Percentiles rank a stretch among this genome's conserved stretches.
These are phyloP conservation scores for Polydesmus complanatus DNA, from an alignment of 2,888 invertebrate genomes.

Conservation along the genomic window DNA sequence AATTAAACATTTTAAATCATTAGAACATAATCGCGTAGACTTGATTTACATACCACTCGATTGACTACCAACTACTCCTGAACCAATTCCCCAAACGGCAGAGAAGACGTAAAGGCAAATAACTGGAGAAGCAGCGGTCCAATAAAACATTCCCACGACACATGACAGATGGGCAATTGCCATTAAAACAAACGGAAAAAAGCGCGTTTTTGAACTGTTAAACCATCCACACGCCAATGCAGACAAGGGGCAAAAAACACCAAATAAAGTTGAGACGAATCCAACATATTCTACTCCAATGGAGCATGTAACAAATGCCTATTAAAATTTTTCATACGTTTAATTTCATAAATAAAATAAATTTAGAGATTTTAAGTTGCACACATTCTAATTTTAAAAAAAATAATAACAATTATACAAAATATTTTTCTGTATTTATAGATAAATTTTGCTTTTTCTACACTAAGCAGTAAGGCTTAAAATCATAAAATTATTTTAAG, in stretches of 20 bases:
- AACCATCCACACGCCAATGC: conserved; percentile 33
- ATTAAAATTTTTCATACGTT: not conserved
- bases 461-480: too few relatives aligned
- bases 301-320: conserved; percentile 19
- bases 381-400: too few relatives aligned
- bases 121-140: not conserved
- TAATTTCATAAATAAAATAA: not conserved
- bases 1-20: too few relatives aligned
- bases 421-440: too few relatives aligned
- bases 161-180: not conserved
- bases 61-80: conserved; percentile 11
- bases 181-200: conserved; percentile 1
- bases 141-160: conserved; percentile 1
- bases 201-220: conserved; percentile 23
- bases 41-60: conserved; percentile 1
- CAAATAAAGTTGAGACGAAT: conserved; percentile 35
- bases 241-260: conserved; percentile 31
- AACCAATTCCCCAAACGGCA: conserved; percentile 9
- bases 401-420: too few relatives aligned
- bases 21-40: too few relatives aligned
- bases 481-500: too few relatives aligned
- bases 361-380: not conserved
- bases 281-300: conserved; percentile 32
- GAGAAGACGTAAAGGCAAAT: not conserved
- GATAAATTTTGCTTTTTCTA: too few relatives aligned